Conservation (phyloP, 1,140 invertebrate species). For the Centruroides vittatus region DNA sequence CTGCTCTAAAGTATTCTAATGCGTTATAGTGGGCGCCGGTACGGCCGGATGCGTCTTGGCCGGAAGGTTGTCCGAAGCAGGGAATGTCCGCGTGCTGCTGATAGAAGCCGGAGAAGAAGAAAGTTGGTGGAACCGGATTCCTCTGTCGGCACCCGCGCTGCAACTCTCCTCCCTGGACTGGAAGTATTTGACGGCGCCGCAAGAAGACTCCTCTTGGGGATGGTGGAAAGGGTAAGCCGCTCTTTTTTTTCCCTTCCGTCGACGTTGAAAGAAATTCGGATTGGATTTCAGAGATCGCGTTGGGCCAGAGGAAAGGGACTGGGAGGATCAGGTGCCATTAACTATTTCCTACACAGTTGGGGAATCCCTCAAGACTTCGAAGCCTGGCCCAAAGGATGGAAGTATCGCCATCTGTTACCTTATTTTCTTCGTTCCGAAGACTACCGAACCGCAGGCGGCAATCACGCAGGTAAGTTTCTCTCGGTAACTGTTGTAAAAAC, state of each 20-base stretch:
- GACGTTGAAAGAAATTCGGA: not conserved
- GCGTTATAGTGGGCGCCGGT: constrained; percentile 13
- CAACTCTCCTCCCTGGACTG: constrained; percentile 70
- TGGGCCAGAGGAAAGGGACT: constrained; percentile 67
- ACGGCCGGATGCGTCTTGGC: constrained; percentile 13
- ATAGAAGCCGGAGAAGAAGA: constrained; percentile 47
- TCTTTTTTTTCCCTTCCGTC: not conserved
- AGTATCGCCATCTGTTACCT: not conserved
- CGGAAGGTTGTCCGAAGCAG: constrained; percentile 29
- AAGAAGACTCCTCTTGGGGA: constrained; percentile 56
- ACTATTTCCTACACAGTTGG: constrained; percentile 61
- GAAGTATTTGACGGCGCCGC: constrained; percentile 66
- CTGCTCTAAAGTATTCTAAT: too few species aligned
- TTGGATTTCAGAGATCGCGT: constrained; percentile 44
- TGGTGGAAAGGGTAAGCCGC: constrained; percentile 3
- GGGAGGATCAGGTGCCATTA: constrained; percentile 78
- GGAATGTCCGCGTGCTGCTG: constrained; percentile 43
- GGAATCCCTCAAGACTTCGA: constrained; percentile 80
- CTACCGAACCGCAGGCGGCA: constrained; percentile 22
- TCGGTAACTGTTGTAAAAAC: not conserved
- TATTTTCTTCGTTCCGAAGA: constrained; percentile 25
- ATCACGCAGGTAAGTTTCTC: not conserved
- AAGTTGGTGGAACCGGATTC: constrained; percentile 35
- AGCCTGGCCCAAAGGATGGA: not conserved
- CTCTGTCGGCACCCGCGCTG: constrained; percentile 61